Conservation (phyloP, 1,140 invertebrate species). For the Drosophila murphyi region DNA sequence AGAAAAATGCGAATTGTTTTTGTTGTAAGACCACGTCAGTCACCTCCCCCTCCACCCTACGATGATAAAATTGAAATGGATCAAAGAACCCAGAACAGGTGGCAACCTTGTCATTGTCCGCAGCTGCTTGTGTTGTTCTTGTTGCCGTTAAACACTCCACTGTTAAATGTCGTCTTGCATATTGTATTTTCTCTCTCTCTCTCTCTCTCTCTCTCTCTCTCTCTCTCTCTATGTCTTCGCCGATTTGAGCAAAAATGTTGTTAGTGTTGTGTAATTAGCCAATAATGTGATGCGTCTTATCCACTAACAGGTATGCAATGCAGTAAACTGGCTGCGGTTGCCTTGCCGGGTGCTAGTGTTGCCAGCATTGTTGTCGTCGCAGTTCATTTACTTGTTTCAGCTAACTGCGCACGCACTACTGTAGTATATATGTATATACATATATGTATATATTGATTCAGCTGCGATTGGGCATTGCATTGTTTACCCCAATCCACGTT, state of each 20-base stretch:
- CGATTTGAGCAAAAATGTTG: conserved; percentile 13
- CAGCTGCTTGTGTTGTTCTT: conserved; percentile 10
- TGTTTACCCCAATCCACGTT: conserved; percentile 25
- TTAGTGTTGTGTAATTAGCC: conserved; percentile 45
- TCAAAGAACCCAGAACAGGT: conserved; percentile 49
- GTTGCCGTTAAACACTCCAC: conserved; percentile 40
- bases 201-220: not conserved
- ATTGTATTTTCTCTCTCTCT: conserved; percentile 1
- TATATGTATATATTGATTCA: conserved; percentile 38
- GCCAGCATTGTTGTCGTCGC: conserved; percentile 23
- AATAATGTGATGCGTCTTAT: conserved; percentile 6
- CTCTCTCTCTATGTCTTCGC: conserved; percentile 6
- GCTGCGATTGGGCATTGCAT: conserved; percentile 37
- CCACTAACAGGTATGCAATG: not conserved
- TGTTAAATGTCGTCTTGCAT: conserved; percentile 28
- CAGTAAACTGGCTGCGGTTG: not conserved
- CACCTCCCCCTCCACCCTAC: not conserved
- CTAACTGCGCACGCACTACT: conserved; percentile 29
- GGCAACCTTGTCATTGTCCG: conserved; percentile 60
- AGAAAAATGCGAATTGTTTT: conserved; percentile 30
- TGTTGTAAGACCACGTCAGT: not conserved
- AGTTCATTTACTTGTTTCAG: conserved; percentile 38
- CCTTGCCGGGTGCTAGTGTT: not conserved
- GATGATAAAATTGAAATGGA: conserved; percentile 38
- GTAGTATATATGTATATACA: conserved; percentile 1